Conservation (phyloP, 2,888 invertebrate genomes). For the Drosophila paramelanica region DNA sequence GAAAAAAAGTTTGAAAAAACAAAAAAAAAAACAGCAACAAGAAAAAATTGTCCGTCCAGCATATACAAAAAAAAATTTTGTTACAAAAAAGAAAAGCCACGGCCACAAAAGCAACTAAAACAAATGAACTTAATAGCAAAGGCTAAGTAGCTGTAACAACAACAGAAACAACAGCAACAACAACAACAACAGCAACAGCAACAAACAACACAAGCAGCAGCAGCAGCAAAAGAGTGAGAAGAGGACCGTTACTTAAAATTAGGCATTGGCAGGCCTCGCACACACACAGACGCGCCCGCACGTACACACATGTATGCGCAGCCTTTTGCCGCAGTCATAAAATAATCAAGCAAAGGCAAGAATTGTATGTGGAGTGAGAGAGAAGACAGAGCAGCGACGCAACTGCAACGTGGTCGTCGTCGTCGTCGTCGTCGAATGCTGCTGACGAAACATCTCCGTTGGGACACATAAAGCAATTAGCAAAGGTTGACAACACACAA, state of each 20-base stretch:
- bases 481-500: slow-evolving; percentile 64
- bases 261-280: slow-evolving; percentile 64
- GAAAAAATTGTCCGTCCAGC: slow-evolving; percentile 67
- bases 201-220: slow-evolving; percentile 23
- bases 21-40: slow-evolving; percentile 16
- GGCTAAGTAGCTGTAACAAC: slow-evolving; percentile 28
- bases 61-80: slow-evolving; percentile 27
- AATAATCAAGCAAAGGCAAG: slow-evolving; percentile 72
- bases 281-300: slow-evolving; percentile 22
- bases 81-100: slow-evolving; percentile 16
- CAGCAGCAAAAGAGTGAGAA: slow-evolving; percentile 54
- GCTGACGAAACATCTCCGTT: slow-evolving; percentile 77
- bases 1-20: slow-evolving; percentile 35
- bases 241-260: slow-evolving; percentile 61
- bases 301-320: slow-evolving; percentile 40
- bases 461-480: slow-evolving; percentile 79
- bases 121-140: slow-evolving; percentile 51
- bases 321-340: slow-evolving; percentile 77
- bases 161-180: slow-evolving; percentile 5
- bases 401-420: not conserved
- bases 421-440: slow-evolving; percentile 50
- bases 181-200: slow-evolving; percentile 16
- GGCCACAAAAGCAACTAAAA: slow-evolving; percentile 34
- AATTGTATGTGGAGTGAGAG: slow-evolving; percentile 10
- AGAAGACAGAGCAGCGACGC: slow-evolving; percentile 4